Percentiles rank a stretch among this genome's conserved stretches.
Evolutionary conservation across 2,888 invertebrate genomes (phyloP).

Genomic region (Cryptocheilus praepositus): DNA sequence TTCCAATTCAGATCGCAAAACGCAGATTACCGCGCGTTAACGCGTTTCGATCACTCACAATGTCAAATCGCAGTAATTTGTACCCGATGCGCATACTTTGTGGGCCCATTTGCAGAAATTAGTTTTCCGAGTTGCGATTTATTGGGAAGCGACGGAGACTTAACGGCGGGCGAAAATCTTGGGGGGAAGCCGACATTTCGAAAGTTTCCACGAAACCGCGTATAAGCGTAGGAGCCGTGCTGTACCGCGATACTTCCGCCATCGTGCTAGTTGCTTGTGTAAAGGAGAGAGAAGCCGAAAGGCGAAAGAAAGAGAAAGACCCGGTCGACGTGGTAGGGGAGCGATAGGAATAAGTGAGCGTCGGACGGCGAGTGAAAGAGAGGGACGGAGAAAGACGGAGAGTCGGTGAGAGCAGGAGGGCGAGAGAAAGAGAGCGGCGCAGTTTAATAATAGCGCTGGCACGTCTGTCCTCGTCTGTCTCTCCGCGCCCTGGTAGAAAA

Average conservation of each 20-base stretch:
- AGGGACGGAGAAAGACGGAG: slow-evolving; percentile 6
- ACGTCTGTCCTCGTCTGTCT: slow-evolving; percentile 42
- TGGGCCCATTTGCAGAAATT: no score
- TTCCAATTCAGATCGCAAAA: no score
- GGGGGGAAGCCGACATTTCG: no score
- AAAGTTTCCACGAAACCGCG: no score
- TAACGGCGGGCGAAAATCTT: no score
- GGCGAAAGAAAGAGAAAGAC: slow-evolving; percentile 16
- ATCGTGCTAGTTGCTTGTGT: no score
- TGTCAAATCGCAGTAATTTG: no score
- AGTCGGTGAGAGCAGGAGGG: slow-evolving; percentile 4
- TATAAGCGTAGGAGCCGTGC: neutral
- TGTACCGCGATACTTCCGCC: neutral
- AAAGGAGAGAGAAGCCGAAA: slow-evolving; percentile 4
- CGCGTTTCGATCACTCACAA: no score
- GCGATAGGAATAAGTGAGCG: neutral
- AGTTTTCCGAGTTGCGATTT: no score
- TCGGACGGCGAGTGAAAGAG: slow-evolving; percentile 7
- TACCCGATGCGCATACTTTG: no score
- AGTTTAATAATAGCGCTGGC: slow-evolving; percentile 54
- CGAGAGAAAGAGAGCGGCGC: slow-evolving; percentile 20
- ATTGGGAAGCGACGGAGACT: no score
- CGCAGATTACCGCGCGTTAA: no score
- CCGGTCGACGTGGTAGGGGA: neutral
- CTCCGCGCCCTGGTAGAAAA: slow-evolving; percentile 42